These are phyloP conservation scores for Falcaria lacertinaria DNA, from an alignment of 2,888 invertebrate species.

Conservation along the genomic window DNA sequence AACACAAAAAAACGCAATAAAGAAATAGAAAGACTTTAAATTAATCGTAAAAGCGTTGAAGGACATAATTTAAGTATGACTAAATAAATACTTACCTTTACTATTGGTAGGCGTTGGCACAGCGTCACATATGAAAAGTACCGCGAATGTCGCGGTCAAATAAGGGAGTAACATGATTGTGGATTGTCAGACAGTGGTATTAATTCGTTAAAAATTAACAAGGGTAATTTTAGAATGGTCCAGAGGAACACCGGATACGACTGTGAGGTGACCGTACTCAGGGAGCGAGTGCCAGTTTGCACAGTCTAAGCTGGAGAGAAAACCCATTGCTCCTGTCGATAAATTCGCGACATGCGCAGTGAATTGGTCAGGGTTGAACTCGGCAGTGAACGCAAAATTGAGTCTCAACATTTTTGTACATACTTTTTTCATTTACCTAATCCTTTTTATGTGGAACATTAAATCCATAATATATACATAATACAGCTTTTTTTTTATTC, in stretches of 20 bases:
- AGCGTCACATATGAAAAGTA: conserved; percentile 50
- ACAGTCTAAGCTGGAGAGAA: conserved; percentile 51
- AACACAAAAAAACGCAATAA: conserved; percentile 5
- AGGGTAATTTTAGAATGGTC: conserved; percentile 21
- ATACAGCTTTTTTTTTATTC: too few relatives aligned
- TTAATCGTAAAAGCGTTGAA: too few relatives aligned
- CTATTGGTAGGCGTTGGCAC: conserved; percentile 63
- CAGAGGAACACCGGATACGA: conserved; percentile 41
- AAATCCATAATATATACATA: too few relatives aligned
- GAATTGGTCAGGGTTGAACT: conserved; percentile 51
- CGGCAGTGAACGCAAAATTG: neutral
- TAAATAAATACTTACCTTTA: conserved; percentile 50
- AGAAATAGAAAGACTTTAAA: neutral
- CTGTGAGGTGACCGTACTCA: conserved; percentile 51
- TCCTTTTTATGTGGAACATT: too few relatives aligned
- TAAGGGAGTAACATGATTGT: conserved; percentile 56
- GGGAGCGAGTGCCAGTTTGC: conserved; percentile 59
- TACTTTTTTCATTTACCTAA: too few relatives aligned
- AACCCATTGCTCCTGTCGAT: conserved; percentile 65
- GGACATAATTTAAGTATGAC: conserved; percentile 1
- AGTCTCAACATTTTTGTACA: neutral
- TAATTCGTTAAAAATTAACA: conserved; percentile 18
- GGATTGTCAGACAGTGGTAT: conserved; percentile 15
- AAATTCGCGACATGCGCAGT: conserved; percentile 77
- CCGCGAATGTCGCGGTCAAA: conserved; percentile 70